Conservation (phyloP, 2,888 invertebrate species). For the Diarsia mendica region DNA sequence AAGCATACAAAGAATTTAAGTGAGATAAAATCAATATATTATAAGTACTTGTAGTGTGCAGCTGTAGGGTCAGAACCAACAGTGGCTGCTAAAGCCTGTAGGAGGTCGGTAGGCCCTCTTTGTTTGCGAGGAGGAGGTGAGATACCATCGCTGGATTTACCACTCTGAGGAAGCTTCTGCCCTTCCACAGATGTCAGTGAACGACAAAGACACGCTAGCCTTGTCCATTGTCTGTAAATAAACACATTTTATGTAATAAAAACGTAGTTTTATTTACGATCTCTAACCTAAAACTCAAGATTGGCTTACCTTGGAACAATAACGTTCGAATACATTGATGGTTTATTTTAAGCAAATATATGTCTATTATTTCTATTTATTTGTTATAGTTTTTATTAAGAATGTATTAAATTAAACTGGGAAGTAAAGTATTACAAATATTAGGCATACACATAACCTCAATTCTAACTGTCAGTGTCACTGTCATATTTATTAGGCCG, state of each 20-base stretch:
- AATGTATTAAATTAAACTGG: background rate
- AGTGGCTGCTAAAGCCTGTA: slow-evolving; percentile 95
- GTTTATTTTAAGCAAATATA: background rate
- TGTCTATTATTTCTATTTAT: background rate
- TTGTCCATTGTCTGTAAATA: slow-evolving; percentile 80
- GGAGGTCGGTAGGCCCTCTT: slow-evolving; percentile 95
- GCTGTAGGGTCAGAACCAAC: slow-evolving; percentile 95
- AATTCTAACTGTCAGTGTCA: slow-evolving; percentile 38
- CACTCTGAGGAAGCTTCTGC: slow-evolving; percentile 80
- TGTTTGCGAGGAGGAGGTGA: slow-evolving; percentile 92
- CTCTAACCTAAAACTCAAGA: slow-evolving; percentile 51
- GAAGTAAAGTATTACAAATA: background rate
- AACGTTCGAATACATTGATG: slow-evolving; percentile 78
- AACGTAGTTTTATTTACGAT: slow-evolving; percentile 8
- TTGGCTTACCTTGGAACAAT: slow-evolving; percentile 73
- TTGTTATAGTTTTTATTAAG: background rate
- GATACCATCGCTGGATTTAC: slow-evolving; percentile 82
- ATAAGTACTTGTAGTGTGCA: slow-evolving; percentile 93
- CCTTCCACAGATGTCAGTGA: slow-evolving; percentile 80
- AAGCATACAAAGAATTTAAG: background rate
- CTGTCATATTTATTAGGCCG: no score
- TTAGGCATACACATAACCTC: slow-evolving; percentile 48
- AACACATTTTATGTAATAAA: slow-evolving; percentile 44
- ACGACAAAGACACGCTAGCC: slow-evolving; percentile 80
- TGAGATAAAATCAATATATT: background rate